These are phyloP conservation scores for Ifrita kowaldi DNA, from an alignment of 2,113 vertebrate genomes.

Conservation along the genomic window DNA sequence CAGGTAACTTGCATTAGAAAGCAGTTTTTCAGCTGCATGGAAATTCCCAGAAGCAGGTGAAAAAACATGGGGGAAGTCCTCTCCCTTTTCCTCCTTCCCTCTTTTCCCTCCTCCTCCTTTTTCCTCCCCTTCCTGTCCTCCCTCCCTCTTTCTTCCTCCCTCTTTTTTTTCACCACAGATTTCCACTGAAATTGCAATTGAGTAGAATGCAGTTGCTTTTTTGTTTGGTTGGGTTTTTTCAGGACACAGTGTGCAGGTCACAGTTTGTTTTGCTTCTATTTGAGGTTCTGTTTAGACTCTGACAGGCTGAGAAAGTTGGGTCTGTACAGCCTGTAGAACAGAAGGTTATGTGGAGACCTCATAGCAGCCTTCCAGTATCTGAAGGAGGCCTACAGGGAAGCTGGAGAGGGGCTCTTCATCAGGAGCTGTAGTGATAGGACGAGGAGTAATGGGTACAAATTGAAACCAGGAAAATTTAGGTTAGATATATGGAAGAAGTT, in stretches of 20 bases:
- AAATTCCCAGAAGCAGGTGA: not conserved
- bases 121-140: no score
- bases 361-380: not conserved
- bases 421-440: not conserved
- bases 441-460: not conserved
- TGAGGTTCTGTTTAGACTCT: not conserved
- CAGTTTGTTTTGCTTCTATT: not conserved
- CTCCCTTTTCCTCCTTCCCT: not conserved
- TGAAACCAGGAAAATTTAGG: not conserved
- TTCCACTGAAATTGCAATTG: not conserved
- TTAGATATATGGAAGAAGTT: not conserved
- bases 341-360: not conserved
- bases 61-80: not conserved
- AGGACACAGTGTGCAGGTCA: not conserved
- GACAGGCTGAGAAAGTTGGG: not conserved
- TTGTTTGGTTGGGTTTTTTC: not conserved
- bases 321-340: not conserved
- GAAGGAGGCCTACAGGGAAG: not conserved
- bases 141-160: no score
- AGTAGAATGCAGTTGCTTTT: not conserved
- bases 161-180: not conserved
- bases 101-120: not conserved
- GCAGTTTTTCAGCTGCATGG: not conserved
- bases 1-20: not conserved
- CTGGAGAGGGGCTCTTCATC: rapidly evolving